Base-by-base conservation (phyloP, 37 sponge, comb jelly and placozoan genomes). In the Haliclona indistincta region DNA sequence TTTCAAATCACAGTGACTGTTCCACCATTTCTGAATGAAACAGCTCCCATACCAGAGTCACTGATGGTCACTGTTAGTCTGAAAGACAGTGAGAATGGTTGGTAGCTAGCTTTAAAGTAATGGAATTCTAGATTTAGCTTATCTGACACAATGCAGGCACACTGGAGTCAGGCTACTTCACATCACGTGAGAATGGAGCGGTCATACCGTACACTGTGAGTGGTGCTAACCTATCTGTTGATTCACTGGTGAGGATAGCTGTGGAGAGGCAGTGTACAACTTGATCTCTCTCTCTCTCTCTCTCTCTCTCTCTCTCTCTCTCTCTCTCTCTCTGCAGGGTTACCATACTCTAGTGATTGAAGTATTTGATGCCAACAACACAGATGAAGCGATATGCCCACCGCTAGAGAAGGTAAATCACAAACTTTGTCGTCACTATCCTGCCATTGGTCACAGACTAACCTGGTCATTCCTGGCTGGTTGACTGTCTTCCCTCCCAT, bases 401-500 rank as follows among this genome's bases (percentile, higher is more conserved):
- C 60, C 13, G 22, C 6, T 25, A 25, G 23, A 58, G 6, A 11
- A 8, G 25, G 25, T 58, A n/a, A 8, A 47, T 58, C 23, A 25
- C 6, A 6, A 11, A n/a, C 25, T 6, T n/a, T 11, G 11, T 20
- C 22, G 13, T 58, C 23, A 58, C 60, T 25, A 6, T 11, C 15
- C 15, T 47, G 51, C 13, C 10, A 47, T 25, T 58, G 11, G 23
- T 25, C 28, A 7, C 37, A 79, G 80, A 54, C 37, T 28, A 36
- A 68, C 32, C 47, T 79, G 37, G 51, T 62, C 54, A 72, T 81
- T 26, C 81, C 81, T 38, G 81, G 54, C 1, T 3, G 38, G 7
- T 61, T 81, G 47, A 65, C 73, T n/a, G 28, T 81, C 42, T 22
- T 72, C n/a, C 73, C 81, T 45, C 81, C 81, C 3, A 63, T 81